Conservation (phyloP, 2,888 invertebrate genomes). For the Ormyrus pomaceus region DNA sequence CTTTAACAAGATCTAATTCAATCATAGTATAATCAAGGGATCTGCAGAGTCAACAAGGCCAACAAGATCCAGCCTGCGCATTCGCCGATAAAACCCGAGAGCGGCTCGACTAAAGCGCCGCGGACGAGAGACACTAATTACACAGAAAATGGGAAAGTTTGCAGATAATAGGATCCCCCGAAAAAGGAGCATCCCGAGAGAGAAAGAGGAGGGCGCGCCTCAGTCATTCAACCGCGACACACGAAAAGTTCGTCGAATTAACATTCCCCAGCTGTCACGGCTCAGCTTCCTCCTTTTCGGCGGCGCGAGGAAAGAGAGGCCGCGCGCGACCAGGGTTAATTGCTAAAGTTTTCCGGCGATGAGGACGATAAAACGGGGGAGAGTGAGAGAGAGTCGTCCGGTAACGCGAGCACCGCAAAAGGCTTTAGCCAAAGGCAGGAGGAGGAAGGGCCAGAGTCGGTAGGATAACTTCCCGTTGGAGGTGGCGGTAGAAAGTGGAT, state of each 20-base stretch:
- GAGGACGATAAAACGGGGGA: not conserved
- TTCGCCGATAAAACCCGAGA: not conserved
- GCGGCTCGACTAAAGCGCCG: no score
- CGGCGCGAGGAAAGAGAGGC: not conserved
- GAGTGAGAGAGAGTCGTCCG: not conserved
- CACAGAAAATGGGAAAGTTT: not conserved
- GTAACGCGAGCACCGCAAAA: not conserved
- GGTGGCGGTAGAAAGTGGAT: slow-evolving; percentile 8
- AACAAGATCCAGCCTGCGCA: not conserved
- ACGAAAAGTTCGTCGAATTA: slow-evolving; percentile 36
- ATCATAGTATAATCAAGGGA: no score
- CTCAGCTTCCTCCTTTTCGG: not conserved
- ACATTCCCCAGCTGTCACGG: slow-evolving; percentile 24
- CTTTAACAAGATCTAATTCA: no score
- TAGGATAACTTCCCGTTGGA: slow-evolving; percentile 12
- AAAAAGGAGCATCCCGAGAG: not conserved
- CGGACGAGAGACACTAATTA: not conserved
- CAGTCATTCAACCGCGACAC: slow-evolving; percentile 5
- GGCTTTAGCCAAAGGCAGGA: not conserved
- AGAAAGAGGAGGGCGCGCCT: not conserved
- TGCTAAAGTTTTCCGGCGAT: slow-evolving; percentile 21
- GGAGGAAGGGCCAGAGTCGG: not conserved
- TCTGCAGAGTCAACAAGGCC: not conserved
- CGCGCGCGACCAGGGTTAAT: slow-evolving; percentile 8
- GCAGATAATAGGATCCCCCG: not conserved